Evolutionary conservation across 2,888 invertebrate species (phyloP), one percentile per base, ranked within the genome.

Genomic region (Epinotia demarniana): DNA sequence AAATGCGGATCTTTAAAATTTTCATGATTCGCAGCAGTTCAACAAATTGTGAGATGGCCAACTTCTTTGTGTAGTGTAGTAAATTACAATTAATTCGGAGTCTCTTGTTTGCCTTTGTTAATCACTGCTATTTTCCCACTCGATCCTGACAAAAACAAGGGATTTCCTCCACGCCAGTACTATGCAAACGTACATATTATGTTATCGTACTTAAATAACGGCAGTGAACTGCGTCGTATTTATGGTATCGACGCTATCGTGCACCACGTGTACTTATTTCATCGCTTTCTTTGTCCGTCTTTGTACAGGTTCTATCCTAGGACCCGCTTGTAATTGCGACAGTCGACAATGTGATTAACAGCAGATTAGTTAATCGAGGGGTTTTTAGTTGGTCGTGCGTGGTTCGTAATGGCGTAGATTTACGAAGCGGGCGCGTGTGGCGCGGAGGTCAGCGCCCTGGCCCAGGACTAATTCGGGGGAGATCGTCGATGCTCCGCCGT

Each of bases 391-490:
- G 71, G 75, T 67, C 66, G 75, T 71, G 74, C 64, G 66, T 62
- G 55, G 75, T 39, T 60, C 23, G 63, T 67, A 76, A 66, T 70
- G 73, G 64, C 74, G 81, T 80, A 81, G 78, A 80, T 79, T 73
- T 77, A 80, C 77, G 79, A 70, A 78, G 62, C 77, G 85, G 82
- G 82, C 83, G 85, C 86, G 86, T 86, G 87, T 82, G 81, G 78
- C 77, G 83, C 82, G 81, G 89, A 87, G 93, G 93, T 92, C 93
- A 93, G 88, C 92, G 93, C 90, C 92, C 93, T 85, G 89, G 89
- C 89, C 87, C 93, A 92, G 92, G 92, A 93, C 93, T 94, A 94
- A 94, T 93, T 94, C 89, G 92, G 94, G 91, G 94, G 91, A 92
- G 93, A 92, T 90, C 93, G 92, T 87, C 93, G 93, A 91, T 92